These are phyloP conservation scores for Anticlea derivata DNA, from an alignment of 2,888 invertebrate species.

Conservation along the genomic window DNA sequence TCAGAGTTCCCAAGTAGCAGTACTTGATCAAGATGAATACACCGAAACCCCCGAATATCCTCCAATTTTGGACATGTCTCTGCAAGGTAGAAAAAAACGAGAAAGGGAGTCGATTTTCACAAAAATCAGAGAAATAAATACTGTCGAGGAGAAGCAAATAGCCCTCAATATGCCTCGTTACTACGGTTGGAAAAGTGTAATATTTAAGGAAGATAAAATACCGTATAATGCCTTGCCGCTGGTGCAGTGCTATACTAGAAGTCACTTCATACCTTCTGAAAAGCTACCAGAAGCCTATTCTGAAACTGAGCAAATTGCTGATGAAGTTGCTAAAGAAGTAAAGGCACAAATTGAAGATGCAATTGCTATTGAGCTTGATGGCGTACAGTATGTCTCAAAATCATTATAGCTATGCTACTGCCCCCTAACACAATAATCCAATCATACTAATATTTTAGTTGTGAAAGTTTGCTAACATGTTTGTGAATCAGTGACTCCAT, in stretches of 20 bases:
- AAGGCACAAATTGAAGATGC: constrained; percentile 86
- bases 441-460: too few relatives aligned
- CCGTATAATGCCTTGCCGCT: constrained; percentile 88
- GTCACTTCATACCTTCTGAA: constrained; percentile 85
- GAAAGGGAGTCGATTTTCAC: constrained; percentile 76
- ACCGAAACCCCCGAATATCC: constrained; percentile 81
- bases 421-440: too few relatives aligned
- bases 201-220: constrained; percentile 83
- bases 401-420: background rate
- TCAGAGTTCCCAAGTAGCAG: constrained; percentile 55
- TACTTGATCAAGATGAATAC: constrained; percentile 67
- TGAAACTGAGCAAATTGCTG: constrained; percentile 70
- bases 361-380: constrained; percentile 84
- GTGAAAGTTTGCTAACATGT: too few relatives aligned
- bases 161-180: constrained; percentile 92
- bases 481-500: too few relatives aligned
- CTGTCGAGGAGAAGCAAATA: constrained; percentile 93
- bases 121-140: constrained; percentile 85
- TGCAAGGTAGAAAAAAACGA: constrained; percentile 73
- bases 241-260: constrained; percentile 91
- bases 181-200: constrained; percentile 89
- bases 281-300: constrained; percentile 85
- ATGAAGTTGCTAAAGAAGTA: constrained; percentile 76
- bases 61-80: constrained; percentile 85
- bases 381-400: constrained; percentile 78